Evolutionary conservation across 2,888 invertebrate species (phyloP), one percentile per base, ranked within the genome.

Genomic region (Dendrolimus houi): DNA sequence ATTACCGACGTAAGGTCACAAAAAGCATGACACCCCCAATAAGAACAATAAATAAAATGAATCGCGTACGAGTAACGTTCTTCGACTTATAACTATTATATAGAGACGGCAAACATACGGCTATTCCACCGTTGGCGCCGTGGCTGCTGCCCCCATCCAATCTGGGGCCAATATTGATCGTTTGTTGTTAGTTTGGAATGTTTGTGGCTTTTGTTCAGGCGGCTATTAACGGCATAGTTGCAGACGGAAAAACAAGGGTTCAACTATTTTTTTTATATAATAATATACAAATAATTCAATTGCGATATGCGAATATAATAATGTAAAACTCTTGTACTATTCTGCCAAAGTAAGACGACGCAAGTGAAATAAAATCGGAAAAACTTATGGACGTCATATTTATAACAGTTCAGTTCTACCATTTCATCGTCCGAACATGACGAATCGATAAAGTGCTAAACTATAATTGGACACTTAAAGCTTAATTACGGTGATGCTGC

Each of bases 161-260:
- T 47, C 8, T 47, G 47, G 47, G 47, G 47, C 47, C 12, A 47
- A 47, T 47, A 47, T 71, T 65, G 67, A 68, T 69, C 66, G 68
- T 64, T 61, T 69, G 66, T 66, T 65, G 71, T 75, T 76, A 74
- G 70, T 76, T 72, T 85, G 85, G 85, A 85, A 84, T 85, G 84
- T 83, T 79, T 79, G 80, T 75, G 73, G 77, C 72, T 71, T 77
- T 81, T 81, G 72, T 77, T 78, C 71, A 74, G 78, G 74, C 76
- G 78, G 78, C 73, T 77, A 67, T 64, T 68, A 68, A 58, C 61
- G 66, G 62, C 63, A 62, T 70, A 71, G 66, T 66, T 47, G 47
- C 47, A 10, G 12, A 47, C 47, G 9, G 29, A 47, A 47, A 47
- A 47, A 47, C 9, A 47, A 3, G 47, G 47, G 47, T 47, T 47